These are phyloP conservation scores for Hirtodrosophila cameraria DNA, from an alignment of 2,888 invertebrate genomes.

Conservation along the genomic window DNA sequence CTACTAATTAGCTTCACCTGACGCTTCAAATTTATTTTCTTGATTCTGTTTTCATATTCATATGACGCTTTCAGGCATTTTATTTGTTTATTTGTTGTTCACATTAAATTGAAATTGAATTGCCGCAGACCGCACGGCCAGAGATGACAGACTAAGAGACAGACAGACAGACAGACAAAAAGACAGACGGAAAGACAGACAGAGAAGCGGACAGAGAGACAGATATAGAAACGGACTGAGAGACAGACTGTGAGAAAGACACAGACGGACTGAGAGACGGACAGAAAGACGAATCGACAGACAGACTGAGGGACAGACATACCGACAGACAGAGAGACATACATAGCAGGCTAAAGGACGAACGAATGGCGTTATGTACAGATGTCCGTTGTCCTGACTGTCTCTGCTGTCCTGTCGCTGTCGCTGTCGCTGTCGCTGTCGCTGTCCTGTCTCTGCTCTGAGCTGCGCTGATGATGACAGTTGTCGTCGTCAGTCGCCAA, in stretches of 20 bases:
- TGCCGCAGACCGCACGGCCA: slow-evolving; percentile 70
- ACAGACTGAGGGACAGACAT: too few relatives aligned
- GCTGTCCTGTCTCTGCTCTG: too few relatives aligned
- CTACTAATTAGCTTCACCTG: too few relatives aligned
- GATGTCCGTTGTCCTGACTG: slow-evolving; percentile 43
- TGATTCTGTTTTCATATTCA: slow-evolving; percentile 48
- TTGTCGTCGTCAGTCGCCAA: slow-evolving; percentile 28
- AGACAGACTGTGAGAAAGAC: too few relatives aligned
- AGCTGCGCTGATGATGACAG: slow-evolving; percentile 61
- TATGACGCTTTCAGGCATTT: slow-evolving; percentile 58
- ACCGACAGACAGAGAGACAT: too few relatives aligned
- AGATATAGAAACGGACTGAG: too few relatives aligned
- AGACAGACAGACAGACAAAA: not conserved
- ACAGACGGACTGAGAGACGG: not conserved
- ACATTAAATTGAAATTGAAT: slow-evolving; percentile 78
- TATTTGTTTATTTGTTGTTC: slow-evolving; percentile 68
- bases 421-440: too few relatives aligned
- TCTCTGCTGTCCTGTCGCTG: too few relatives aligned
- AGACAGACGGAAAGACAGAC: not conserved
- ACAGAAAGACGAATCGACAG: slow-evolving; percentile 3
- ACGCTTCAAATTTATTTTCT: slow-evolving; percentile 20
- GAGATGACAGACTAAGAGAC: slow-evolving; percentile 38
- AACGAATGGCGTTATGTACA: slow-evolving; percentile 11
- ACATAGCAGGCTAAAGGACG: slow-evolving; percentile 10
- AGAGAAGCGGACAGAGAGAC: too few relatives aligned